Conservation (phyloP, 1,140 invertebrate species). For the Pteromalus puparum region DNA sequence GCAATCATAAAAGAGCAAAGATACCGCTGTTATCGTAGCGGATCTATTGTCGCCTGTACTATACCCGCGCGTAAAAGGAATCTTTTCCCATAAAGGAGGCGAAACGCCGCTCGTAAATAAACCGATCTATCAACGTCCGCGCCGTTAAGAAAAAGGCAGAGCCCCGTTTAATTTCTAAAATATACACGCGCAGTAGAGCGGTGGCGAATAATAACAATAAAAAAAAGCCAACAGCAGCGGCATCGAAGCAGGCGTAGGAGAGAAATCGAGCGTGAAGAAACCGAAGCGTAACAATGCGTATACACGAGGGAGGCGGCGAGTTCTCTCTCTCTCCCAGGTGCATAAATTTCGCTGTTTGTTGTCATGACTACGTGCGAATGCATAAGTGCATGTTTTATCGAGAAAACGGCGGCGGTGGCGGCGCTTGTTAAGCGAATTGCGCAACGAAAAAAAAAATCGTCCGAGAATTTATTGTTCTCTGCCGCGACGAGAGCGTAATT, state of each 20-base stretch:
- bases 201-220: slow-evolving; percentile 27
- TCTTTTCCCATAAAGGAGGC: slow-evolving; percentile 39
- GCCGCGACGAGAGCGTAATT: background rate
- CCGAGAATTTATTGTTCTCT: background rate
- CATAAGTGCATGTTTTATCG: background rate
- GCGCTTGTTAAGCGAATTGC: background rate
- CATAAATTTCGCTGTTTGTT: slow-evolving; percentile 15
- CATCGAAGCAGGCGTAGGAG: background rate
- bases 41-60: slow-evolving; percentile 24
- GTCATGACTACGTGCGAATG: background rate
- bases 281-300: slow-evolving; percentile 28
- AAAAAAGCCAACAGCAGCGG: background rate
- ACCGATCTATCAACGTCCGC: slow-evolving; percentile 43
- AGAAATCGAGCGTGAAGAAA: slow-evolving; percentile 42
- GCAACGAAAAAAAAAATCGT: background rate
- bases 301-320: background rate
- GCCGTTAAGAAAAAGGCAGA: slow-evolving; percentile 30
- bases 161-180: slow-evolving; percentile 43
- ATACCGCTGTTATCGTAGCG: slow-evolving; percentile 14
- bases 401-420: background rate
- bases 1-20: slow-evolving; percentile 30
- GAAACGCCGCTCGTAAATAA: slow-evolving; percentile 40
- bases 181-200: slow-evolving; percentile 9
- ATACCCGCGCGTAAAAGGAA: slow-evolving; percentile 32
- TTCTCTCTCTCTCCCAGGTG: background rate